These are phyloP conservation scores for Apocrypta bakeri DNA, from an alignment of 1,140 invertebrate species.

Conservation along the genomic window DNA sequence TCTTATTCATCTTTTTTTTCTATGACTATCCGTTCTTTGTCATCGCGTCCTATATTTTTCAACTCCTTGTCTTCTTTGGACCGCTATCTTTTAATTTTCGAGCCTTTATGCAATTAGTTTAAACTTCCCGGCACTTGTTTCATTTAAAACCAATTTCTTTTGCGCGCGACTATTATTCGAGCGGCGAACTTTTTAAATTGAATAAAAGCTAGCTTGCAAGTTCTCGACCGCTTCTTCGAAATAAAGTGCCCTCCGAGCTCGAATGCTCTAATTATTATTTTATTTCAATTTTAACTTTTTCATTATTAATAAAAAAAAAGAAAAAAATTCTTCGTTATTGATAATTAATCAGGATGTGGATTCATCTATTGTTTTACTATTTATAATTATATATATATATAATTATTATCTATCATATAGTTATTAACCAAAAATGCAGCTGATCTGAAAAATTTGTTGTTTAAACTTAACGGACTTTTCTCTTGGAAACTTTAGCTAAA, in stretches of 20 bases:
- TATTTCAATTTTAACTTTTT: background rate
- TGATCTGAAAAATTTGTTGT: too few species aligned
- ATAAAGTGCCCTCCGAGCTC: background rate
- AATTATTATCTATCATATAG: too few species aligned
- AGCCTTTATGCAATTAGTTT: constrained; percentile 16
- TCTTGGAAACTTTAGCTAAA: too few species aligned
- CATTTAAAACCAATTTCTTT: constrained; percentile 9
- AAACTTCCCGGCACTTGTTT: background rate
- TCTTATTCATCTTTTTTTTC: background rate
- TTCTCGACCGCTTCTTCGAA: too few species aligned
- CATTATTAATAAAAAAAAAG: too few species aligned
- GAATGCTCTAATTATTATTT: too few species aligned
- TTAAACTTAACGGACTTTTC: too few species aligned
- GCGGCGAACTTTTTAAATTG: constrained; percentile 19
- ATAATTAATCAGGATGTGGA: too few species aligned
- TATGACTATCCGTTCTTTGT: background rate
- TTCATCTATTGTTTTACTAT: too few species aligned
- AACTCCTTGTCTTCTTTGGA: constrained; percentile 3
- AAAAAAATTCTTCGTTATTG: too few species aligned
- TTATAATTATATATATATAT: too few species aligned
- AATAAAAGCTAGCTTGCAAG: constrained; percentile 6
- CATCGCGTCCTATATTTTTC: background rate
- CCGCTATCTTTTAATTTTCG: constrained; percentile 3
- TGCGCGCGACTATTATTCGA: constrained; percentile 2
- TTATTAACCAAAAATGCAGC: too few species aligned